Percentiles rank a stretch among this genome's conserved stretches.
These are phyloP conservation scores for Aporophyla nigra DNA, from an alignment of 2,888 invertebrate genomes.

Conservation along the genomic window DNA sequence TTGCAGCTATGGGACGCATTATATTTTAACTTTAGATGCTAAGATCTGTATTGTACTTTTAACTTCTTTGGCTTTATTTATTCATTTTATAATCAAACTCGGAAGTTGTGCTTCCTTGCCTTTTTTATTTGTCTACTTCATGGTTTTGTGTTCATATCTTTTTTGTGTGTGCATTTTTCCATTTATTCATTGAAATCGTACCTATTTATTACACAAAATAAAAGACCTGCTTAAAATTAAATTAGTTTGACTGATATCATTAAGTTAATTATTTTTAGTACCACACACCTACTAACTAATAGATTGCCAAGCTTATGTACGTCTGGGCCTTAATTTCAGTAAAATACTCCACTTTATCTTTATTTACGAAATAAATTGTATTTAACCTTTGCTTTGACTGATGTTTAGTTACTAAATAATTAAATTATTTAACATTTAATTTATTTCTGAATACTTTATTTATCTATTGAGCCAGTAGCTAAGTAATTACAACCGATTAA, in stretches of 20 bases:
- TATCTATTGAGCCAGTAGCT: too few relatives aligned
- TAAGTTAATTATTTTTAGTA: slow-evolving; percentile 19
- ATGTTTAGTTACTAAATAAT: slow-evolving; percentile 15
- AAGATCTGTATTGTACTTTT: slow-evolving; percentile 75
- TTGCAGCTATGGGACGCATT: slow-evolving; percentile 87
- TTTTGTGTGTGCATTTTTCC: neutral
- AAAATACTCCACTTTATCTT: slow-evolving; percentile 30
- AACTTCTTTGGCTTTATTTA: slow-evolving; percentile 72
- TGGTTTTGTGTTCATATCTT: neutral
- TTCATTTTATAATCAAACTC: slow-evolving; percentile 68
- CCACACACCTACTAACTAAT: neutral
- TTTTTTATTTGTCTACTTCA: slow-evolving; percentile 11
- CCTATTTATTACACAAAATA: neutral
- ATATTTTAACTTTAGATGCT: slow-evolving; percentile 83
- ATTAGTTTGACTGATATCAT: neutral
- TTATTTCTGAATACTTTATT: slow-evolving; percentile 1
- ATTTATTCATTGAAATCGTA: neutral
- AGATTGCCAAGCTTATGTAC: slow-evolving; percentile 30
- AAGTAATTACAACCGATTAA: too few relatives aligned
- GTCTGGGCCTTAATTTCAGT: slow-evolving; percentile 28
- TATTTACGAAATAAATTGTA: slow-evolving; percentile 41
- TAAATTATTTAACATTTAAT: neutral
- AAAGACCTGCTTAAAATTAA: neutral
- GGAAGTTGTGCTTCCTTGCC: slow-evolving; percentile 10
- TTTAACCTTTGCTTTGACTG: slow-evolving; percentile 21